phyloP scores from a whole-genome alignment of 2,113 vertebrate genomes.

The Spilogale gracilis region DNA sequence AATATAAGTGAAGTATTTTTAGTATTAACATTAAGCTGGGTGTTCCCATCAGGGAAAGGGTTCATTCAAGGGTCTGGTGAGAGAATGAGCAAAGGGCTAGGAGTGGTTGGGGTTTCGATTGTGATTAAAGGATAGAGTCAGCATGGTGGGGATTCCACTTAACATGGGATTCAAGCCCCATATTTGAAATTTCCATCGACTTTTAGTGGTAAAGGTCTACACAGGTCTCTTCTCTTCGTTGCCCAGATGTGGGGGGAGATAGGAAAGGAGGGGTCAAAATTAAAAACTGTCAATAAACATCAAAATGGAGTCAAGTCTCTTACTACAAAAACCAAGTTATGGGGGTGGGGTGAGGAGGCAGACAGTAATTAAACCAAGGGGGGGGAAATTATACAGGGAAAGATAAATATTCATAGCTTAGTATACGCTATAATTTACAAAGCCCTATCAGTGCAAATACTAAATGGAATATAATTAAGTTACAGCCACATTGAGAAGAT shows the following conservation, averaged over 20 bases:
- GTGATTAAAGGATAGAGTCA: not conserved
- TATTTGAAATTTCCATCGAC: not conserved
- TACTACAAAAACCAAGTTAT: not conserved
- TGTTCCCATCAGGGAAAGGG: not conserved
- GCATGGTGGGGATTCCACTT: not conserved
- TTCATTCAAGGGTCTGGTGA: not conserved
- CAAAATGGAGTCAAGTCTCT: not conserved
- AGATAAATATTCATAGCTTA: not conserved
- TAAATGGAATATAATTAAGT: not conserved
- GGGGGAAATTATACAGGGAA: not conserved
- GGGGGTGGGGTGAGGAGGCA: too few species aligned
- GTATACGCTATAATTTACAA: not conserved
- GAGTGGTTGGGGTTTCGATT: not conserved
- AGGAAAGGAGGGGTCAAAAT: not conserved
- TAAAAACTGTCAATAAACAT: conserved; percentile 8
- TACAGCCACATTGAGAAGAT: not conserved
- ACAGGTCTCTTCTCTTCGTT: not conserved
- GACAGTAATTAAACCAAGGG: not conserved
- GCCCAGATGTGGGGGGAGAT: not conserved
- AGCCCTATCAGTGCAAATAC: not conserved
- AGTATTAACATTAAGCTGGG: not conserved
- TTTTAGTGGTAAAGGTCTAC: not conserved
- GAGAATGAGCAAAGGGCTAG: not conserved
- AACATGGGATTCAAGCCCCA: not conserved
- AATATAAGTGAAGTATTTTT: not conserved